Evolutionary conservation across 2,113 vertebrate genomes (phyloP).

Genomic region (Tetraodon nigroviridis): DNA sequence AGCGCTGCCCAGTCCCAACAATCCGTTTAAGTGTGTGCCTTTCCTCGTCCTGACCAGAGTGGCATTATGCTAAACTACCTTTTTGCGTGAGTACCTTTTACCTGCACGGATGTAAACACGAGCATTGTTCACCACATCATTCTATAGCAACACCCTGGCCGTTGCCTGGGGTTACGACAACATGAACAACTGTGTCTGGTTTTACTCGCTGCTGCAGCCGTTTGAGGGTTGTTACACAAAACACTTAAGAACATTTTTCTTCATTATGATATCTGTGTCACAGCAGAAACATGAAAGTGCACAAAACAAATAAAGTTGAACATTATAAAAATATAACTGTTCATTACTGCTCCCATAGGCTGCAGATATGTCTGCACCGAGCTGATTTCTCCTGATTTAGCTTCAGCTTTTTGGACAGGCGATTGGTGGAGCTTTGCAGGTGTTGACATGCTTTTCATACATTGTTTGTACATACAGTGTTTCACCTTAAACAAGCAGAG

Average conservation of each 20-base stretch:
- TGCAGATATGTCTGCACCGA: no score
- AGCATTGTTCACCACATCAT: neutral
- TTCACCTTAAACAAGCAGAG: constrained; percentile 9
- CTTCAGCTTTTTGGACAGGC: neutral
- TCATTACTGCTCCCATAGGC: no score
- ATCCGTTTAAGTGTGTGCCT: constrained; percentile 36
- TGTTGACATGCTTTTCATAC: neutral
- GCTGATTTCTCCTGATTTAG: no score
- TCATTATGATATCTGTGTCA: no score
- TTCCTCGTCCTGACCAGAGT: constrained; percentile 11
- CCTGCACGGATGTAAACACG: neutral
- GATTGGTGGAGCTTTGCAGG: neutral
- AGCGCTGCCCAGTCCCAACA: constrained; percentile 47
- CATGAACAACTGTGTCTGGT: no score
- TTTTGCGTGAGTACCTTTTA: neutral
- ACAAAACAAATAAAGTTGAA: neutral
- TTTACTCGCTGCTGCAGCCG: neutral
- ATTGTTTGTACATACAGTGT: neutral
- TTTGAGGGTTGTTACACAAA: neutral
- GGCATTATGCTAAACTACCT: constrained; percentile 27
- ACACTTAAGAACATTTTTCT: neutral
- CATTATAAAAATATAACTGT: neutral
- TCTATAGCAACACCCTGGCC: no score
- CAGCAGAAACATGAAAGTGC: no score
- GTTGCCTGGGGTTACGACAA: no score